phyloP scores from a whole-genome alignment of 2,113 vertebrate genomes.

The Neotoma lepida region DNA sequence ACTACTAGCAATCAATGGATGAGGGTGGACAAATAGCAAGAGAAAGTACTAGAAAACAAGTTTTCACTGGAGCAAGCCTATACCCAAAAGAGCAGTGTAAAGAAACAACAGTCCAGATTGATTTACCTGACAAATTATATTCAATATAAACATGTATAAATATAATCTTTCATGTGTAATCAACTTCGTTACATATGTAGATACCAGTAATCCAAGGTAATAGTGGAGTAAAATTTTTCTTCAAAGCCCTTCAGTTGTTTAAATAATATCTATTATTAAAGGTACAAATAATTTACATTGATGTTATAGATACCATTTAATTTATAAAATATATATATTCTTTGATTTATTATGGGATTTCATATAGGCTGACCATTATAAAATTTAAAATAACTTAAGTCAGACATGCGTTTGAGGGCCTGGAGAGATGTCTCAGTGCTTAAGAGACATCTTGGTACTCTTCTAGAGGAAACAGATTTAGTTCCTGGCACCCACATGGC shows the following conservation, averaged over 20 bases:
- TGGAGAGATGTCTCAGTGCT: background rate
- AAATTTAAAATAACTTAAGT: background rate
- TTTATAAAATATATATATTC: background rate
- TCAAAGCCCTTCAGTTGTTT: background rate
- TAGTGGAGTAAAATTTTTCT: background rate
- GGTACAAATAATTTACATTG: background rate
- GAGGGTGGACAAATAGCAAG: background rate
- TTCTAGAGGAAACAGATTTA: background rate
- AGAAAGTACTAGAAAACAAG: background rate
- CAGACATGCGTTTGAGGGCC: background rate
- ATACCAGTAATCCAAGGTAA: constrained; percentile 20
- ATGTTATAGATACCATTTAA: background rate
- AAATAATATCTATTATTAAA: background rate
- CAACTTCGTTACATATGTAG: background rate
- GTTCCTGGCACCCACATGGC: background rate
- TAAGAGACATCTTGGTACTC: background rate
- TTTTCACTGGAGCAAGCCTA: background rate
- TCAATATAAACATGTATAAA: background rate
- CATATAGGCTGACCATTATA: background rate
- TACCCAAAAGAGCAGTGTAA: background rate
- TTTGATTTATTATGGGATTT: background rate
- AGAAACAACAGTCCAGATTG: background rate
- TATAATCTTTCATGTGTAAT: background rate
- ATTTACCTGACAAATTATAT: background rate
- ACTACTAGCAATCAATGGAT: background rate